Evolutionary conservation across 2,797 vertebrate species (phyloP).

Genomic region (Alectoris magna): DNA sequence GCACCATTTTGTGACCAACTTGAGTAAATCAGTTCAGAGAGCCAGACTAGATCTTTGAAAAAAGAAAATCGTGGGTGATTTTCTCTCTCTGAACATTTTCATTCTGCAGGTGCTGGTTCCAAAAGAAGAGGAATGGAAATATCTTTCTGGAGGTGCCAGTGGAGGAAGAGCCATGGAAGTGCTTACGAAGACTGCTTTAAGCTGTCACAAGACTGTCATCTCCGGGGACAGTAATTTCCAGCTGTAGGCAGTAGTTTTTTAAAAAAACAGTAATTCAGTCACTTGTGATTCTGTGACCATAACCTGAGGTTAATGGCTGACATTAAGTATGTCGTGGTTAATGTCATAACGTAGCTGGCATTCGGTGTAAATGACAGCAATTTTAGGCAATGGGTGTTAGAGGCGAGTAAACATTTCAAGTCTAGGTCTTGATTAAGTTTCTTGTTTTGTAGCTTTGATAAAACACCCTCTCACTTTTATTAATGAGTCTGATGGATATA

Average conservation of each 20-base stretch:
- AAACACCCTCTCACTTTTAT: constrained; percentile 46
- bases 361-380: constrained; percentile 17
- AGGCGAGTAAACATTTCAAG: constrained; percentile 17
- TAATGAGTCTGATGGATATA: constrained; percentile 62
- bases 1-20: background rate
- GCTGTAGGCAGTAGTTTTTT: background rate
- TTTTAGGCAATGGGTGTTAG: background rate
- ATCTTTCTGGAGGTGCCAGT: background rate
- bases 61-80: background rate
- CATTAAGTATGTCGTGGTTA: constrained; percentile 24
- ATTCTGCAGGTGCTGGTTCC: background rate
- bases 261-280: background rate
- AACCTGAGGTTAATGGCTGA: constrained; percentile 32
- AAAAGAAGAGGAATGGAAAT: background rate
- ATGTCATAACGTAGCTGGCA: background rate
- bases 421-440: background rate
- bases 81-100: background rate
- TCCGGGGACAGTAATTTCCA: background rate
- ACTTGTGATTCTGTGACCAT: constrained; percentile 21
- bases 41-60: background rate
- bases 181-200: background rate
- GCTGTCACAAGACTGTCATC: background rate
- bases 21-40: background rate
- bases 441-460: constrained; percentile 29
- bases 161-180: background rate